Conservation (phyloP, 2,797 vertebrate species). For the Jordanella pulchra region DNA sequence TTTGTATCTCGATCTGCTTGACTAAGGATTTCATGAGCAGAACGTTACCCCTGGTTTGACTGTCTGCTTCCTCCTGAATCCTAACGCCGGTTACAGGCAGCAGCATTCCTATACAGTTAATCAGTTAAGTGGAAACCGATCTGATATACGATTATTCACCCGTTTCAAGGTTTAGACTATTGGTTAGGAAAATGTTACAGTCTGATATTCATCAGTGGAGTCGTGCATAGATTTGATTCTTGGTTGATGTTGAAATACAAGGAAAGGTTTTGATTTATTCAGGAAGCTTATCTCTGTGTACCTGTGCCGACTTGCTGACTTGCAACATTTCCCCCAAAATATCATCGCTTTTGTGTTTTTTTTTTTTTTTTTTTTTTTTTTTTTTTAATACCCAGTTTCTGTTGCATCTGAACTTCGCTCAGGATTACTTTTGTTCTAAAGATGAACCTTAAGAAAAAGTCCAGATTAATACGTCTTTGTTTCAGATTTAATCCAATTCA, state of each 20-base stretch:
- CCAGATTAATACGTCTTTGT: no score
- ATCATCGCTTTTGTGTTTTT: not conserved
- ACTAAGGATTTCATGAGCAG: not conserved
- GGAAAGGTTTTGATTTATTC: not conserved
- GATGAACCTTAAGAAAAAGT: not conserved
- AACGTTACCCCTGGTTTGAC: not conserved
- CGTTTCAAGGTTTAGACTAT: conserved; percentile 15
- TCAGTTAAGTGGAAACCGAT: not conserved
- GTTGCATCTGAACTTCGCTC: not conserved
- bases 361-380: not conserved
- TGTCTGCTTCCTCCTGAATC: not conserved
- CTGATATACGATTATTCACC: not conserved
- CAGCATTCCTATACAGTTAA: not conserved
- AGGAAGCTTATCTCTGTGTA: not conserved
- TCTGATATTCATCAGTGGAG: conserved; percentile 26
- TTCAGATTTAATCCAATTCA: no score
- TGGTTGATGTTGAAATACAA: conserved; percentile 6
- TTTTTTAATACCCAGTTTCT: conserved; percentile 1
- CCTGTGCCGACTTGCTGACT: not conserved
- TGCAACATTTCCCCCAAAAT: conserved; percentile 1
- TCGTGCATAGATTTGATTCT: conserved; percentile 24
- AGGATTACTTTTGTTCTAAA: not conserved
- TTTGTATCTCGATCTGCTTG: not conserved
- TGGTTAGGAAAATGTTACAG: conserved; percentile 8
- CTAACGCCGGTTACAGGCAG: not conserved